Percentiles rank a stretch among this genome's conserved stretches.
These are phyloP conservation scores for Euspilapteryx auroguttella DNA, from an alignment of 2,888 invertebrate genomes.

Conservation along the genomic window DNA sequence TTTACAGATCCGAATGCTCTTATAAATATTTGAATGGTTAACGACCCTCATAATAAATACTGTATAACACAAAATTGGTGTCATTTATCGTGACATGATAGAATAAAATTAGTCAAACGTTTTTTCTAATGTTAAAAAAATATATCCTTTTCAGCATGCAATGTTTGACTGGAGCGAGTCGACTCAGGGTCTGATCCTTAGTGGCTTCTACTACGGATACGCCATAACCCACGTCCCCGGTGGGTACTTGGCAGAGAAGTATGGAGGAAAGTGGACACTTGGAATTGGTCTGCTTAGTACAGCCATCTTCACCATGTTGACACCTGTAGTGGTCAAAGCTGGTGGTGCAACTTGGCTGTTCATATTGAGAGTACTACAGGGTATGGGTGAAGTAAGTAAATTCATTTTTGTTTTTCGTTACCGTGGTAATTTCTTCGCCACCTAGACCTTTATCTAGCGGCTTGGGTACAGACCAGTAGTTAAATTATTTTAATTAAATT, in stretches of 20 bases:
- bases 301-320: constrained; percentile 78
- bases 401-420: too few species aligned
- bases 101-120: too few species aligned
- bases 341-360: constrained; percentile 62
- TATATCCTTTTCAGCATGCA: constrained; percentile 29
- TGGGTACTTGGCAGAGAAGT: constrained; percentile 77
- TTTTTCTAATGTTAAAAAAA: too few species aligned
- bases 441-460: too few species aligned
- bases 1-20: too few species aligned
- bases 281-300: constrained; percentile 81
- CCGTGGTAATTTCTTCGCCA: too few species aligned
- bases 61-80: too few species aligned
- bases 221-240: constrained; percentile 85
- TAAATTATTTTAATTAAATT: too few species aligned
- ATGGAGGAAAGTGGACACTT: constrained; percentile 84
- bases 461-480: too few species aligned
- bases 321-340: constrained; percentile 70
- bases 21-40: too few species aligned
- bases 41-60: too few species aligned
- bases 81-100: too few species aligned
- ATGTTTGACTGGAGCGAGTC: constrained; percentile 72
- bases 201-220: constrained; percentile 86
- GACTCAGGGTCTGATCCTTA: constrained; percentile 76
- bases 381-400: constrained; percentile 71
- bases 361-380: constrained; percentile 68